These are phyloP conservation scores for Corythaixoides concolor DNA, from an alignment of 2,113 vertebrate species.

Conservation along the genomic window DNA sequence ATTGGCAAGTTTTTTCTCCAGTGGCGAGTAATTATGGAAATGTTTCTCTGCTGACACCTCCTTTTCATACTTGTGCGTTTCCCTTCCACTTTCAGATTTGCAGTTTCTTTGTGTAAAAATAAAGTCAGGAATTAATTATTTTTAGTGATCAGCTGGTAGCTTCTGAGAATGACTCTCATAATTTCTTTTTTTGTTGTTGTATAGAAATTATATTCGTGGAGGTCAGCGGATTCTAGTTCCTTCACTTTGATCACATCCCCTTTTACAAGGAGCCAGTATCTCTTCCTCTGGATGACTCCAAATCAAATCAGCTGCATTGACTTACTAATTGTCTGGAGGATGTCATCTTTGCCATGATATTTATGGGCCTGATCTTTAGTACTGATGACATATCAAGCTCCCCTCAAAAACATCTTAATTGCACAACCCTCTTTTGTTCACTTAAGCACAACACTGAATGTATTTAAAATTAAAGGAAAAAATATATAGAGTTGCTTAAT, in stretches of 20 bases:
- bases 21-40: neutral
- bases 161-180: neutral
- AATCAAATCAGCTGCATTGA: neutral
- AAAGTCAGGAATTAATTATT: neutral
- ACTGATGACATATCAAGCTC: neutral
- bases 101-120: neutral
- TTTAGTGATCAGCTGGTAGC: neutral
- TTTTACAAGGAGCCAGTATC: neutral
- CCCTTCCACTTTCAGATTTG: neutral
- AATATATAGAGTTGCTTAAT: neutral
- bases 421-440: neutral
- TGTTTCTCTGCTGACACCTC: neutral
- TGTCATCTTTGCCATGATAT: neutral
- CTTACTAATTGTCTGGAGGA: neutral
- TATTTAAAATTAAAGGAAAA: neutral
- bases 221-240: neutral
- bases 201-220: neutral
- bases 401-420: neutral
- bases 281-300: neutral
- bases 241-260: neutral
- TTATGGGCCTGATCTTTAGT: neutral
- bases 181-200: neutral
- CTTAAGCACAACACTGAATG: neutral
- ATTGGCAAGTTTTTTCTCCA: neutral
- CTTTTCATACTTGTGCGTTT: neutral